Evolutionary conservation across 1,140 invertebrate genomes (phyloP), one percentile per base, ranked within the genome.

Genomic region (Drosophila athabasca): DNA sequence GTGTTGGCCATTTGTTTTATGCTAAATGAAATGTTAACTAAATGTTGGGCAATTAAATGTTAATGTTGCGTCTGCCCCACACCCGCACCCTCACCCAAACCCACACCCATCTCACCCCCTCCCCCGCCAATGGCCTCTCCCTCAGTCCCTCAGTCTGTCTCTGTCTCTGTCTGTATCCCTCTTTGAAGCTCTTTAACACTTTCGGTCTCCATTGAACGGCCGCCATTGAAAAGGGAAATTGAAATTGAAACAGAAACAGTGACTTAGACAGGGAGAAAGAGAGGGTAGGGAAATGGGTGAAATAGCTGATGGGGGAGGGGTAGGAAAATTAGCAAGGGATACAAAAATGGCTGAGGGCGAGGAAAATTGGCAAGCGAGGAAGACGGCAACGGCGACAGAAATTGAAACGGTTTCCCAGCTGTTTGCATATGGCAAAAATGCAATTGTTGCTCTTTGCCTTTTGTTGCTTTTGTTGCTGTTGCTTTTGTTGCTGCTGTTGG

Each of bases 21-120:
- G 82, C 83, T 78, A 79, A 87, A 57, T 71, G 87, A 87, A 87
- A 82, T 87, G 83, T 70, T 78, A 60, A 87, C 82, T 87, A 87
- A 87, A 87, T 87, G 78, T 67, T 78, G 60, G 35, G 78, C 78
- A 88, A 87, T 87, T 87, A 87, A 87, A 82, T 88, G 78, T 82
- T 85, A 84, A 85, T 84, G 80, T 76, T 78, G 76, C 71, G 26
- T 43, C 29, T 19, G 39, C 35, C 24, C 24, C 29, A 26, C 17
- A n/a, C n/a, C n/a, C n/a, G n/a, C 44, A 35, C 45, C 22, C 48
- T 26, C 45, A 15, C 53, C 26, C 59, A 19, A 51, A 48, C 58
- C 53, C 62, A 29, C 19, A 57, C 29, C 35, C 17, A 19, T 19
- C 35, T 26, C 45, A 15, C 53, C 26, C 59, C 39, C n/a, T 45